Base-by-base conservation (phyloP, 2,113 vertebrate genomes). In the Elanus axillaris region DNA sequence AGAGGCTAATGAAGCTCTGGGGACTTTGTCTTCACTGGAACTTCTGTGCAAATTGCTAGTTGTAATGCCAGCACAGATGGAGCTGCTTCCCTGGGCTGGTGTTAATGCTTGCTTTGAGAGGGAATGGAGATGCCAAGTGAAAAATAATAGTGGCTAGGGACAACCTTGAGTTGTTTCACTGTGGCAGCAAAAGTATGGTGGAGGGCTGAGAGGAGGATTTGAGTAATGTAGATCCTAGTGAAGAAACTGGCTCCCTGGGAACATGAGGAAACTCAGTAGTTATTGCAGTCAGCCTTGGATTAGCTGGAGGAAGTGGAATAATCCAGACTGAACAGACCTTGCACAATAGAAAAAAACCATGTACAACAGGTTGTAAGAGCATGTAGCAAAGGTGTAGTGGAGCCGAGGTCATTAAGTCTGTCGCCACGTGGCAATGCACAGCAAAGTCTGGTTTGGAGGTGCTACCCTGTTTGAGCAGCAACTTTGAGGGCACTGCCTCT, bases 341-440 rank as follows among this genome's bases (percentile, higher is more conserved):
- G 72, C 80, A 64, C 76, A 68, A 80, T 0, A 56, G 18, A 27
- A 55, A 21, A 26, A 21, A 26, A 1, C 7, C 21, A 19, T 0
- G 11, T 15, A 10, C 34, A 43, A 8, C 3, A 26, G 66, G 66
- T 56, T 38, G 2, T 7, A 62, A 17, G 67, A 38, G 9, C 48
- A 21, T 5, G 15, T 5, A 6, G 26, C 16, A 16, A 52, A 55
- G 42, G 66, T 18, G 27, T 22, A 18, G 55, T 9, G 47, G 59
- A 34, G 69, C 71, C 40, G 92, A 88, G 77, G 73, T 66, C 85
- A 72, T 3, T 0, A 2, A 43, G 91, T 10, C 11, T 31, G 53
- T 73, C 1, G 3, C 52, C 81, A 20, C 0, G 1, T 13, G 62
- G 81, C 60, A 34, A 15, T 3, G 23, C 7, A 9, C 45, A 14